These are phyloP conservation scores for Microctenopoma stevenorrisi DNA, from an alignment of 2,797 vertebrate genomes.

Conservation along the genomic window DNA sequence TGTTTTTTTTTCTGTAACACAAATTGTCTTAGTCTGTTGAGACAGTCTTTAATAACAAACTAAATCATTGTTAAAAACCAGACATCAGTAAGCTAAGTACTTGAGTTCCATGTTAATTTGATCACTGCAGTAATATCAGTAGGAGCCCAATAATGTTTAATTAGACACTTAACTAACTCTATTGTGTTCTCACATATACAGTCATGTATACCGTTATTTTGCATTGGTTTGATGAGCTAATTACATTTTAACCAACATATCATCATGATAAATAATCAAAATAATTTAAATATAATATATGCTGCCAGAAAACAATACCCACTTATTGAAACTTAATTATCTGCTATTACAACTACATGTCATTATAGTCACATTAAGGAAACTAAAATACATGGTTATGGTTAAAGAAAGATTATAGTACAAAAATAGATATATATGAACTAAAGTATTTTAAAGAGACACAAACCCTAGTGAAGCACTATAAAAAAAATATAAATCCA, in stretches of 20 bases:
- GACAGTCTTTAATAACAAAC: constrained; percentile 13
- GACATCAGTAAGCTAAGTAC: no score
- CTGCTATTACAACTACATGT: not conserved
- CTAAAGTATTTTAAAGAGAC: not conserved
- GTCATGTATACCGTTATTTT: constrained; percentile 5
- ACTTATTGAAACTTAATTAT: not conserved
- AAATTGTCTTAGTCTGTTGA: constrained; percentile 19
- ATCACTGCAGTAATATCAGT: no score
- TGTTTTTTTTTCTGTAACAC: not conserved
- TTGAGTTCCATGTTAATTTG: no score
- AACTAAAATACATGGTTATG: constrained; percentile 1
- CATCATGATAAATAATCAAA: not conserved
- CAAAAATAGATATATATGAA: not conserved
- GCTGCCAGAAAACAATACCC: not conserved
- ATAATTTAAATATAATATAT: not conserved
- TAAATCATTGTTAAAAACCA: constrained; percentile 3
- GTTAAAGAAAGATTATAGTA: no score
- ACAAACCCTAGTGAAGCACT: not conserved
- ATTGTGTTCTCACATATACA: no score
- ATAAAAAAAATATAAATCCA: no score
- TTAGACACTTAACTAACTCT: no score
- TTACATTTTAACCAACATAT: not conserved
- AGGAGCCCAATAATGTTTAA: no score
- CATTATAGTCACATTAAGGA: not conserved
- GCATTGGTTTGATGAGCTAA: constrained; percentile 2